Evolutionary conservation across 2,888 invertebrate species (phyloP).

Genomic region (Hydrotaea cyrtoneurina): DNA sequence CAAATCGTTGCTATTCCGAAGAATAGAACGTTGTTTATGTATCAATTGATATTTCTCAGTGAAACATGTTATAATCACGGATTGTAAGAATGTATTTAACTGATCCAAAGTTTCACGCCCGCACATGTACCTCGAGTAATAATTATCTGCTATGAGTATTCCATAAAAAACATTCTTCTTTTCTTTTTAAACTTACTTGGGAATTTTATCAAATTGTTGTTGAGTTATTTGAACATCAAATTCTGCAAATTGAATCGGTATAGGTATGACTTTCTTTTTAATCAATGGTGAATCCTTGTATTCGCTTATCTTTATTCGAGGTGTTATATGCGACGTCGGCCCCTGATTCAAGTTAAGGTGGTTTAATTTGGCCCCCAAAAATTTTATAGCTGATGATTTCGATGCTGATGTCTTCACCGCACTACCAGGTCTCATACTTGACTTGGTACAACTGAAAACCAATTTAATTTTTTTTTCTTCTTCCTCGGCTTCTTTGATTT

Average conservation of each 20-base stretch:
- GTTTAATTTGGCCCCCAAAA: constrained; percentile 38
- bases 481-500: constrained; percentile 44
- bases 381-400: constrained; percentile 20
- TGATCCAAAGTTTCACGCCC: constrained; percentile 74
- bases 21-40: constrained; percentile 70
- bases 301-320: constrained; percentile 71
- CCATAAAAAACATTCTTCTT: too few relatives aligned
- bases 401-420: constrained; percentile 31
- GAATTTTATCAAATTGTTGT: constrained; percentile 72
- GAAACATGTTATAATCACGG: constrained; percentile 72
- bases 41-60: constrained; percentile 75
- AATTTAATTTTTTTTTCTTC: constrained; percentile 40
- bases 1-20: constrained; percentile 70
- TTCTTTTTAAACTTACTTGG: constrained; percentile 69
- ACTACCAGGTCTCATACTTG: background rate
- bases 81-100: constrained; percentile 71
- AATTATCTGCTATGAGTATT: too few relatives aligned
- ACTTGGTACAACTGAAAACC: constrained; percentile 25
- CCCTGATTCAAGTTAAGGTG: constrained; percentile 44
- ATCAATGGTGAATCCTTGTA: constrained; percentile 73
- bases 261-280: constrained; percentile 66
- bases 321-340: constrained; percentile 49
- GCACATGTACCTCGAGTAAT: constrained; percentile 71
- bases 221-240: constrained; percentile 71
- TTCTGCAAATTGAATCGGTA: constrained; percentile 72